Percentiles rank a stretch among this genome's conserved stretches.
These are phyloP conservation scores for Epinephelus fuscoguttatus DNA, from an alignment of 2,113 vertebrate genomes.

Conservation along the genomic window DNA sequence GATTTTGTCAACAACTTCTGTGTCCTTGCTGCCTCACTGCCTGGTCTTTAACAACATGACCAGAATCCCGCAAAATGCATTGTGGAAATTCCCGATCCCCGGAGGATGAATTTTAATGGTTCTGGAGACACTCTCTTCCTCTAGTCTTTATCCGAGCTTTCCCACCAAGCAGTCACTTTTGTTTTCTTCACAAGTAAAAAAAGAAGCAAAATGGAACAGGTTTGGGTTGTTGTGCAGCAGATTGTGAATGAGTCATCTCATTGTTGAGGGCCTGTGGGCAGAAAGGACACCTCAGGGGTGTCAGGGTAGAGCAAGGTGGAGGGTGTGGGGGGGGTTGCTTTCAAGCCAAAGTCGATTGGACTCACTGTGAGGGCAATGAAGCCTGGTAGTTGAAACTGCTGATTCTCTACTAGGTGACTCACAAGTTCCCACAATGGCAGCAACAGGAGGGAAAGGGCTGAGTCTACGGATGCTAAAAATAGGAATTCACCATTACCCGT, in stretches of 20 bases:
- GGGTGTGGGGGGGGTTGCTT: slow-evolving; percentile 10
- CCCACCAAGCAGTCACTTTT: not conserved
- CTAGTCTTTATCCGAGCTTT: not conserved
- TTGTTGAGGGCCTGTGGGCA: not conserved
- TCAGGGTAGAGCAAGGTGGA: not conserved
- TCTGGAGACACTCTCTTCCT: not conserved
- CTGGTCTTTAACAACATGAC: not conserved
- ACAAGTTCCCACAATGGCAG: slow-evolving; percentile 17
- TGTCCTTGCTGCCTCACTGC: no score
- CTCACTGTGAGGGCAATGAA: not conserved
- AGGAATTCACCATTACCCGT: slow-evolving; percentile 18
- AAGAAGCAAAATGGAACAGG: not conserved
- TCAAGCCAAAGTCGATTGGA: slow-evolving; percentile 16
- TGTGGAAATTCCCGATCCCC: not conserved
- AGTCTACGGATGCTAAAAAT: slow-evolving; percentile 4
- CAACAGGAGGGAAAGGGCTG: slow-evolving; percentile 2
- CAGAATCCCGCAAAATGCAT: not conserved
- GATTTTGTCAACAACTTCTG: no score
- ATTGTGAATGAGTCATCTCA: slow-evolving; percentile 13
- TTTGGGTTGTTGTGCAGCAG: slow-evolving; percentile 12
- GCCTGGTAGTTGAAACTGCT: not conserved
- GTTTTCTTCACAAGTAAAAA: not conserved
- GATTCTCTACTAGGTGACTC: slow-evolving; percentile 16
- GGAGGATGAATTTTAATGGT: not conserved
- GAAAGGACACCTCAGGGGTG: slow-evolving; percentile 13